These are phyloP conservation scores for Crocodylus rhombifer DNA, from an alignment of 2,797 vertebrate genomes.

Conservation along the genomic window DNA sequence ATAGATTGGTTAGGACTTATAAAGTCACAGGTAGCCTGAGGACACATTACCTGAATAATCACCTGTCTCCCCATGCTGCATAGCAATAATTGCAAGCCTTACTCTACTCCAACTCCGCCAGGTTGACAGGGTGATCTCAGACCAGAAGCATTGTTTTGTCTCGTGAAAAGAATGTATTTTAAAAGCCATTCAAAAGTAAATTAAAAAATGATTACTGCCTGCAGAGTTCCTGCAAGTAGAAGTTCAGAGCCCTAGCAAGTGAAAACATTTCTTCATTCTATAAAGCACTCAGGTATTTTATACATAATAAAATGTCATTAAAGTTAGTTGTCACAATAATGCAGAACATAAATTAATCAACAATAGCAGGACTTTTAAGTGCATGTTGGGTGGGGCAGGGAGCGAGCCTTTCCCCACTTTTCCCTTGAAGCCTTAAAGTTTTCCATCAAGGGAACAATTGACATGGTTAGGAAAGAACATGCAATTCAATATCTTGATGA, in stretches of 20 bases:
- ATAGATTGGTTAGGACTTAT: background rate
- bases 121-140: background rate
- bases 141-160: background rate
- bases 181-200: background rate
- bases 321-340: conserved; percentile 45
- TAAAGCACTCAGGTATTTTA: background rate
- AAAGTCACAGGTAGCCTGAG: background rate
- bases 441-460: background rate
- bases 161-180: background rate
- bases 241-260: conserved; percentile 3
- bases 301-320: conserved; percentile 5
- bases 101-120: background rate
- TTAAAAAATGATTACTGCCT: background rate
- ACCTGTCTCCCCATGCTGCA: background rate
- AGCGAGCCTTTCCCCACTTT: background rate
- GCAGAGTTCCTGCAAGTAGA: background rate
- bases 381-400: background rate
- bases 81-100: background rate
- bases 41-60: background rate
- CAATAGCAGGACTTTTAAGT: background rate
- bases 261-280: conserved; percentile 13
- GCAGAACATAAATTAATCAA: conserved; percentile 30
- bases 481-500: background rate
- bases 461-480: background rate
- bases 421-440: background rate